Conservation (phyloP, 1,140 invertebrate species). For the Chironomus striatipennis region DNA sequence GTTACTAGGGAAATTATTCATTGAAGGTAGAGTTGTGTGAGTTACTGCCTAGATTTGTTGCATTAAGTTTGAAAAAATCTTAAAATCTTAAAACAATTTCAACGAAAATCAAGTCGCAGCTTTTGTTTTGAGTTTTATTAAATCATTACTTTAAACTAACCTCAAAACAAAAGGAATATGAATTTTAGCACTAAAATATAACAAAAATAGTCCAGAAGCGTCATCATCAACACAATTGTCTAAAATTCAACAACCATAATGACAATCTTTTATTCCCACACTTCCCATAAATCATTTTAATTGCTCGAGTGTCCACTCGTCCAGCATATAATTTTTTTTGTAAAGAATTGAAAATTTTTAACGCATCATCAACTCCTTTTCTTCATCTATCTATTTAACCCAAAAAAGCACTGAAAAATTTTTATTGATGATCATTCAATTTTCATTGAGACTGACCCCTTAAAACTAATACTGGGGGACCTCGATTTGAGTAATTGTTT, state of each 20-base stretch:
- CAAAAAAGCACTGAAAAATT: not conserved
- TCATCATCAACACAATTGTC: not conserved
- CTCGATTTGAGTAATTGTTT: not conserved
- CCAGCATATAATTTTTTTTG: not conserved
- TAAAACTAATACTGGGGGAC: no score
- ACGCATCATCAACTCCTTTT: conserved; percentile 12
- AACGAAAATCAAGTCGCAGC: no score
- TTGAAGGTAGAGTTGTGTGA: no score
- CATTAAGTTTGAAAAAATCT: no score
- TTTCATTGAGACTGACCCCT: not conserved
- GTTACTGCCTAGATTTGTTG: no score
- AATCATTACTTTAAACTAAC: no score
- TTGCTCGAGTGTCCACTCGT: not conserved
- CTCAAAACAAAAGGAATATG: no score
- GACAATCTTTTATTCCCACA: not conserved
- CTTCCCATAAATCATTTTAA: not conserved
- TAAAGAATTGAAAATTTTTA: not conserved
- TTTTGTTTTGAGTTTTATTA: no score
- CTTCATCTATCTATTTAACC: not conserved
- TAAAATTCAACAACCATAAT: not conserved
- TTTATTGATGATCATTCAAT: not conserved
- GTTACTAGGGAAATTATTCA: no score
- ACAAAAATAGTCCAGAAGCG: no score
- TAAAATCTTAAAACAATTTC: no score
- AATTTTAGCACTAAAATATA: no score